phyloP scores from a whole-genome alignment of 1,140 invertebrate genomes.

The Pachyrhynchus sulphureomaculatus region DNA sequence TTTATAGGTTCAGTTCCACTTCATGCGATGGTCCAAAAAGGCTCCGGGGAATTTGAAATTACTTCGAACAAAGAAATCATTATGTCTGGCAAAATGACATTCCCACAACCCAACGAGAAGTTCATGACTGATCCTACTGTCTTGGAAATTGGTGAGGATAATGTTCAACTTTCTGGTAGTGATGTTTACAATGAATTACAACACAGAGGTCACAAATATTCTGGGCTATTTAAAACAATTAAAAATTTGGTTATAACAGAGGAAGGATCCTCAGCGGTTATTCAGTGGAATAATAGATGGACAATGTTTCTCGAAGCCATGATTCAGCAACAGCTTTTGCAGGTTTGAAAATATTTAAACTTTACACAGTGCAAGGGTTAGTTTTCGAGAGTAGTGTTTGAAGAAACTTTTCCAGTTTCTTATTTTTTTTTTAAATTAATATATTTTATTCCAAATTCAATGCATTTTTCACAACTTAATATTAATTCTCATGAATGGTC shows the following conservation, averaged over 20 bases:
- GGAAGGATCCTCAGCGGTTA: slow-evolving; percentile 35
- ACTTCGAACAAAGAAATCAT: slow-evolving; percentile 75
- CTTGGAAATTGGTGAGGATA: slow-evolving; percentile 52
- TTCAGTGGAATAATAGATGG: slow-evolving; percentile 43
- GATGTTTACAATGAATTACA: slow-evolving; percentile 93
- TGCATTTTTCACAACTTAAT: too few species aligned
- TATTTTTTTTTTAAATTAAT: too few species aligned
- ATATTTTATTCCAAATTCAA: too few species aligned
- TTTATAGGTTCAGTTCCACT: slow-evolving; percentile 63
- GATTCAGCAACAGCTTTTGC: slow-evolving; percentile 46
- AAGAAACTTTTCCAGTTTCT: too few species aligned
- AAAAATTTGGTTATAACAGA: slow-evolving; percentile 40
- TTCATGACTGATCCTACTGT: slow-evolving; percentile 47
- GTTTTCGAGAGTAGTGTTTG: too few species aligned
- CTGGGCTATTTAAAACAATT: slow-evolving; percentile 40
- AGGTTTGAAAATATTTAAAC: too few species aligned
- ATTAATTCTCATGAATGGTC: too few species aligned
- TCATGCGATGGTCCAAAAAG: slow-evolving; percentile 81
- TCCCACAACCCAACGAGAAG: slow-evolving; percentile 52
- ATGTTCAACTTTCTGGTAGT: slow-evolving; percentile 56
- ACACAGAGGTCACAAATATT: slow-evolving; percentile 88
- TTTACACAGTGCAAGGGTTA: too few species aligned
- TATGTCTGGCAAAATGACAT: slow-evolving; percentile 71
- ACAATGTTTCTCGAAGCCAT: slow-evolving; percentile 44
- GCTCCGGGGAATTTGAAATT: slow-evolving; percentile 82